A percentile compares a stretch with the other conserved stretches of the same genome.
These are phyloP conservation scores for Ammospiza nelsoni DNA, from an alignment of 2,113 vertebrate genomes.

Conservation along the genomic window DNA sequence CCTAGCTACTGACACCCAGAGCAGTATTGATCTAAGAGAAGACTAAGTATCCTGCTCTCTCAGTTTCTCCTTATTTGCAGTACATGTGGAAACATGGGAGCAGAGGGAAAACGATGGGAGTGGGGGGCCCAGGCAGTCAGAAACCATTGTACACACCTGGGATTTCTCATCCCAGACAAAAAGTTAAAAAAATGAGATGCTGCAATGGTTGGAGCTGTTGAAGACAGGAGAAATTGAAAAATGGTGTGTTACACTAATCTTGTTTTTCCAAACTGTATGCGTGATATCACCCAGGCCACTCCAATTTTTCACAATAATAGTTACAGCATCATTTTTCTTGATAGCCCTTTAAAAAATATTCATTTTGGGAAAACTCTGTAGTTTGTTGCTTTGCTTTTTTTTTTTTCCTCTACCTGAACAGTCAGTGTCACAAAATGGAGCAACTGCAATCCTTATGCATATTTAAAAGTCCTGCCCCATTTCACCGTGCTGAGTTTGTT, in stretches of 20 bases:
- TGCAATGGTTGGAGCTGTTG: not conserved
- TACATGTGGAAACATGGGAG: not conserved
- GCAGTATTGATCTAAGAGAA: not conserved
- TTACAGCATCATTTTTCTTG: constrained; percentile 29
- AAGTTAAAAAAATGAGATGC: constrained; percentile 26
- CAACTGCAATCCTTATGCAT: constrained; percentile 52
- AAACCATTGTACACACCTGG: not conserved
- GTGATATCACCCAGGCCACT: constrained; percentile 9
- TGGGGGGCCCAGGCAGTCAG: not conserved
- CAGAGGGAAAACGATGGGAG: not conserved
- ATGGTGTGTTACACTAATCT: constrained; percentile 39
- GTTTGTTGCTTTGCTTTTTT: not conserved
- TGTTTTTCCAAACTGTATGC: constrained; percentile 15
- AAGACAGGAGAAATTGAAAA: constrained; percentile 50
- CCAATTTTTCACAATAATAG: constrained; percentile 44
- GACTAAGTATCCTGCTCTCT: not conserved
- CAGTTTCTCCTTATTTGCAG: not conserved
- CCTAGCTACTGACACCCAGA: not conserved
- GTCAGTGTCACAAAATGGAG: constrained; percentile 32
- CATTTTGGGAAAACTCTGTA: not conserved
- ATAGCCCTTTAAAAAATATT: constrained; percentile 5
- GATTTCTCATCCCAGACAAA: constrained; percentile 8
- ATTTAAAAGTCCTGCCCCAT: constrained; percentile 45
- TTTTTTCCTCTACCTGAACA: constrained; percentile 8
- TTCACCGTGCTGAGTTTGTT: constrained; percentile 24